These are phyloP conservation scores for Cynaeus angustus DNA, from an alignment of 2,888 invertebrate genomes.

Conservation along the genomic window DNA sequence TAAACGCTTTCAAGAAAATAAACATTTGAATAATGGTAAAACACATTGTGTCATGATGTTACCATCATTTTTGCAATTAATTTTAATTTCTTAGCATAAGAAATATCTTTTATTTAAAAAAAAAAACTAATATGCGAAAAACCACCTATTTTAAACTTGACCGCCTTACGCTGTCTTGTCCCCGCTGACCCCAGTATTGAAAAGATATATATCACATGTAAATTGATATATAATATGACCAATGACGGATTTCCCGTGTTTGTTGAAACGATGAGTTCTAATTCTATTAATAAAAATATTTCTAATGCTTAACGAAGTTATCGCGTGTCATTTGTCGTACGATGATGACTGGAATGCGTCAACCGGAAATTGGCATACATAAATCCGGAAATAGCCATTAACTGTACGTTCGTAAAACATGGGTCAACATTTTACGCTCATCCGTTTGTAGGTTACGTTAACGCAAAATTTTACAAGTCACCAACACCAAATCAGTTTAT, in stretches of 20 bases:
- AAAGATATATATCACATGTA: background rate
- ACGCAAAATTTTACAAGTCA: no score
- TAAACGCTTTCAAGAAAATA: slow-evolving; percentile 30
- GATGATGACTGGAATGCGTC: background rate
- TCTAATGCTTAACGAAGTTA: background rate
- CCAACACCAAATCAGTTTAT: background rate
- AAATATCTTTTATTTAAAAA: no score
- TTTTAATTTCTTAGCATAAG: slow-evolving; percentile 7
- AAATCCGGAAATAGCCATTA: slow-evolving; percentile 29
- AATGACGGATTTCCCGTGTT: slow-evolving; percentile 11
- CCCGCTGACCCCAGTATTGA: background rate
- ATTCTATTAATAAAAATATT: slow-evolving; percentile 5
- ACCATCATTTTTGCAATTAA: slow-evolving; percentile 17
- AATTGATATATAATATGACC: background rate
- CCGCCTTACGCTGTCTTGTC: background rate
- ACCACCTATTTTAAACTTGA: background rate
- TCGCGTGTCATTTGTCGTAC: slow-evolving; percentile 4
- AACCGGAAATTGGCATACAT: background rate
- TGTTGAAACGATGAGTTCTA: slow-evolving; percentile 9
- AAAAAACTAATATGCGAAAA: no score
- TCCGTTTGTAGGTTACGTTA: slow-evolving; percentile 13
- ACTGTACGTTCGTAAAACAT: slow-evolving; percentile 14
- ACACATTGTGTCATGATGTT: slow-evolving; percentile 1
- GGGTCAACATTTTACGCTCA: slow-evolving; percentile 10
- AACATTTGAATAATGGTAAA: slow-evolving; percentile 32